Conservation (phyloP, 2,888 invertebrate genomes). For the Macrophya annulata region DNA sequence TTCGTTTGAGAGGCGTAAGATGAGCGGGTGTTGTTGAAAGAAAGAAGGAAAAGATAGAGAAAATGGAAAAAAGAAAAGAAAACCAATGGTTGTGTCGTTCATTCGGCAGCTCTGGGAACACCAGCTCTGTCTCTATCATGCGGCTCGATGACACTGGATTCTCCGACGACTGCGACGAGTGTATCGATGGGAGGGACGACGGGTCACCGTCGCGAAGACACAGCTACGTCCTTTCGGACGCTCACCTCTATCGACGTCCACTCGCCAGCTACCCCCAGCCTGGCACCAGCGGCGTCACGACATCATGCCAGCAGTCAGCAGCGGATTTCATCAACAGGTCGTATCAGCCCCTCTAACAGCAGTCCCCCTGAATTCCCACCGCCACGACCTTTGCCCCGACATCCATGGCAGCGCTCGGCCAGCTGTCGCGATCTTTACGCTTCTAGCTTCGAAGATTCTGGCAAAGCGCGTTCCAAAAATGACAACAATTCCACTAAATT, state of each 20-base stretch:
- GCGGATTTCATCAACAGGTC: constrained; percentile 79
- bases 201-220: constrained; percentile 84
- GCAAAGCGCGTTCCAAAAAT: constrained; percentile 82
- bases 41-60: background rate
- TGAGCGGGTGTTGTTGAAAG: background rate
- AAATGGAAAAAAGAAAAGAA: background rate
- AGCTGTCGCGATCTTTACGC: constrained; percentile 92
- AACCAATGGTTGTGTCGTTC: background rate
- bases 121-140: constrained; percentile 82
- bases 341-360: constrained; percentile 80
- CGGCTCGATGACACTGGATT: constrained; percentile 88
- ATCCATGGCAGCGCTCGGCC: constrained; percentile 89
- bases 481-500: constrained; percentile 63
- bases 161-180: constrained; percentile 89
- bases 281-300: constrained; percentile 75
- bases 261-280: constrained; percentile 82
- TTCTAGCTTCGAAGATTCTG: constrained; percentile 88
- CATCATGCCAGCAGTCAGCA: constrained; percentile 70
- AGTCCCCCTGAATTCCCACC: constrained; percentile 78
- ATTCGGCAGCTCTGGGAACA: constrained; percentile 75
- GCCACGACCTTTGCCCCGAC: constrained; percentile 79
- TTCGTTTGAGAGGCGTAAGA: background rate
- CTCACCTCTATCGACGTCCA: constrained; percentile 82
- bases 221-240: constrained; percentile 83
- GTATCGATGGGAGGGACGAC: constrained; percentile 83